Evolutionary conservation across 2,113 vertebrate species (phyloP).

Genomic region (Gnathochromis pfefferi): DNA sequence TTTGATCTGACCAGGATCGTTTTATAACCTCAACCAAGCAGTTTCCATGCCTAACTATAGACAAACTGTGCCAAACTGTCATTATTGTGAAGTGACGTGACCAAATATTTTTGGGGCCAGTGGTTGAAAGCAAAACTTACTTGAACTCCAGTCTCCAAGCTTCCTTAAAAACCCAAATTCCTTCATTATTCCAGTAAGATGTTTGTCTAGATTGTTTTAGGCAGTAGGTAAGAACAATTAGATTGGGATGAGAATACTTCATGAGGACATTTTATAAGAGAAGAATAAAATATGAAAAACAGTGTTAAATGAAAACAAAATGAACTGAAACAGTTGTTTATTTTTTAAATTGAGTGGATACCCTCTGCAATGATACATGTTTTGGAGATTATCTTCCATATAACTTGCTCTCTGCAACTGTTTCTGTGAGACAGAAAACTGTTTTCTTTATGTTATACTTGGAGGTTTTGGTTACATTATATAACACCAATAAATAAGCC

Average conservation of each 20-base stretch:
- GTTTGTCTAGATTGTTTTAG: neutral
- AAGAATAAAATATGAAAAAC: neutral
- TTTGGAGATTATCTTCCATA: neutral
- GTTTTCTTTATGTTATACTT: neutral
- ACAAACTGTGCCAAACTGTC: neutral
- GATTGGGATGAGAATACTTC: neutral
- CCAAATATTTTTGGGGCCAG: neutral
- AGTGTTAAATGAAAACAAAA: neutral
- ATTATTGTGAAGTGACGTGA: neutral
- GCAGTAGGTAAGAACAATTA: rapidly evolving
- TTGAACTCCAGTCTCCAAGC: neutral
- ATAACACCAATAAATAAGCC: neutral
- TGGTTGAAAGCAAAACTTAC: neutral
- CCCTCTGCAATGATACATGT: neutral
- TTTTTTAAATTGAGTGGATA: neutral
- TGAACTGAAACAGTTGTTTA: neutral
- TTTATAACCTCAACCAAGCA: neutral
- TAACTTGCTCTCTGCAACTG: neutral
- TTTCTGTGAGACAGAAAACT: neutral
- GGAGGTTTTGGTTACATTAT: neutral
- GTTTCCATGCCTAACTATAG: neutral
- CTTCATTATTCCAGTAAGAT: neutral
- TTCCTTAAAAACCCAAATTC: neutral
- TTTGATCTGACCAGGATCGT: neutral
- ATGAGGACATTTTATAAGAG: neutral